Base-by-base conservation (phyloP, 2,888 invertebrate species). In the Bedellia somnulentella region DNA sequence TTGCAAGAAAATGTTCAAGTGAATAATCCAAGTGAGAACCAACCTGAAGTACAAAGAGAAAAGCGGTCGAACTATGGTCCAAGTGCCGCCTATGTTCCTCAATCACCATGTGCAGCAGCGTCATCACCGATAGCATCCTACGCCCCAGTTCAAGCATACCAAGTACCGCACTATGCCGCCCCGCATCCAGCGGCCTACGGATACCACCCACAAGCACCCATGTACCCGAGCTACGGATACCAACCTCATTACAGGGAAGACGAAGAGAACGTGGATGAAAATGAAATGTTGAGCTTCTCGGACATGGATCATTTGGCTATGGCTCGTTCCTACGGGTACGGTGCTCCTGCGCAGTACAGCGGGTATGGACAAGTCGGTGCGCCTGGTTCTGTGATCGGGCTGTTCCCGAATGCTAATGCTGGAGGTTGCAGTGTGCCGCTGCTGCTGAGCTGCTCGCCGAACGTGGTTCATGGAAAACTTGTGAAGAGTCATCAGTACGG, bases 361-460 rank as follows among this genome's bases (percentile, higher is more conserved):
- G 15, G 15, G 6, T 29, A 37, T 10, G 37, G 42, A 5, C 35
- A 46, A 2, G 36, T 38, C 4, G 31, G 35, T 1, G 33, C 54
- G 2, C 12, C 47, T 1, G 48, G 51, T 10, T 45, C 57, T 4
- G 57, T 58, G 1, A 50, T 52, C 5, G 61, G 67, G 2, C 47
- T 67, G 31, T 71, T 70, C 43, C 67, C 68, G 1, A 59, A 55
- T 25, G 60, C 57, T 0, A 58, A 61, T 27, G 46, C 46, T 0
- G 58, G 58, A 10, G 58, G 59, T 1, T 64, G 66, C 38, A 54
- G 48, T 23, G 52, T 68, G 3, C 73, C 73, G 1, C 44, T 73
- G 5, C 46, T 73, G 24, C 52, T 75, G 35, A 70, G 64, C 39
- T 75, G 73, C 31, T 50, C 68, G 1, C 73, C 73, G 0, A 52